Evolutionary conservation across 2,888 invertebrate genomes (phyloP), one percentile per base, ranked within the genome.

Genomic region (Napeogenes inachia): DNA sequence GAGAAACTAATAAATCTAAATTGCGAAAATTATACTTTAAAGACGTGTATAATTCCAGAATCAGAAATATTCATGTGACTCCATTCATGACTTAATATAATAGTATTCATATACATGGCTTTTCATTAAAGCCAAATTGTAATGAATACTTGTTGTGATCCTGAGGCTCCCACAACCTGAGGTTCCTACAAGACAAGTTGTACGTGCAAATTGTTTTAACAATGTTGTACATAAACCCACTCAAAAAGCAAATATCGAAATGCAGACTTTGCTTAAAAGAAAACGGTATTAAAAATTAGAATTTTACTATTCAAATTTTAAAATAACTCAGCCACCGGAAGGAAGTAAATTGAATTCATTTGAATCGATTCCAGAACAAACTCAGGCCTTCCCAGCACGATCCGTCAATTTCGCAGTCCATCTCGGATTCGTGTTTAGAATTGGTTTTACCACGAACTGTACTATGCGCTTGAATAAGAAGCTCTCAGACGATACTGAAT

Each of bases 361-460:
- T 59, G 55, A 63, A 64, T 65, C 56, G 65, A 66, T 68, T 66
- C 62, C 62, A 68, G 70, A 70, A 69, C 65, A 70, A 71, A 68
- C 65, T 64, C 61, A 61, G 54, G 66, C 68, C 69, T 57, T 69
- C 67, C 68, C 62, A 61, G 67, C 65, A 64, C 67, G 67, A 71
- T 70, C 67, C 70, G 68, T 73, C 71, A 70, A 71, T 72, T 69
- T 69, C 62, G 67, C 64, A 70, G 71, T 73, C 67, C 67, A 71
- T 71, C 69, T 69, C 69, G 67, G 63, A 73, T 71, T 68, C 68
- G 72, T 70, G 73, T 73, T 77, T 71, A 67, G 72, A 76, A 75
- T 77, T 75, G 73, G 71, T 71, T 70, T 70, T 69, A 70, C 68
- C 67, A 62, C 67, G 62, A 62, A 65, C 55, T 59, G 60, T 56